Conservation (phyloP, 1,140 invertebrate species). For the Solenopsis fugax region DNA sequence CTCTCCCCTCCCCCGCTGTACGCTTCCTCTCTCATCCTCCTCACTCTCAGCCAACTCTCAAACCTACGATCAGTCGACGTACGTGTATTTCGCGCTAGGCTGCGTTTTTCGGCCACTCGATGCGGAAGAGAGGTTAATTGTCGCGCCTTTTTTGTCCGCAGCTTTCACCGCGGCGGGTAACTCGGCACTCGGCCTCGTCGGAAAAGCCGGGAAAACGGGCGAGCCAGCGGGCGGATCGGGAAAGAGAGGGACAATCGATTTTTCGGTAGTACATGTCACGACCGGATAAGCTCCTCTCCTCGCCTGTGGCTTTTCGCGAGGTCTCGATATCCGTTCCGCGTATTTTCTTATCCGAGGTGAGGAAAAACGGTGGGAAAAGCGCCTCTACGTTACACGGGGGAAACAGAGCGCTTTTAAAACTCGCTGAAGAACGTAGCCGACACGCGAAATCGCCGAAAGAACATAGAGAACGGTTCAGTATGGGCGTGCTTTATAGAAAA, state of each 20-base stretch:
- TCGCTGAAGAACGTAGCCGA: constrained; percentile 6
- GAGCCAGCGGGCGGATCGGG: neutral
- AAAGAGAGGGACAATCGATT: constrained; percentile 42
- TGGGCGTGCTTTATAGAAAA: neutral
- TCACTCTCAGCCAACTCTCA: constrained; percentile 2
- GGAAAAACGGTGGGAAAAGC: constrained; percentile 35
- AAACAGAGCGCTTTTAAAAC: constrained; percentile 25
- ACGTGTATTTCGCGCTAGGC: constrained; percentile 73
- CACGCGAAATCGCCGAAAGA: constrained; percentile 1
- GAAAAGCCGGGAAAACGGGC: constrained; percentile 26
- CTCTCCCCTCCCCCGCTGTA: neutral
- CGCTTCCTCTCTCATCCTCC: neutral
- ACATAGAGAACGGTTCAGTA: neutral
- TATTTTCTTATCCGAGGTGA: constrained; percentile 57
- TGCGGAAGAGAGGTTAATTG: constrained; percentile 76
- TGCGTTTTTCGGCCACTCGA: constrained; percentile 70
- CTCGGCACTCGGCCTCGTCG: neutral
- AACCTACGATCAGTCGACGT: constrained; percentile 40
- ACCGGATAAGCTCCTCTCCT: constrained; percentile 43
- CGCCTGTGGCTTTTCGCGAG: constrained; percentile 47
- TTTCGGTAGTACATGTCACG: constrained; percentile 52
- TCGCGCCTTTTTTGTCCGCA: constrained; percentile 67
- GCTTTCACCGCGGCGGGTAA: constrained; percentile 45
- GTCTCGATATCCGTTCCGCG: constrained; percentile 37
- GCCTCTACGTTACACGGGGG: neutral